These are phyloP conservation scores for Bambusicola thoracicus DNA, from an alignment of 2,113 vertebrate species.

Conservation along the genomic window DNA sequence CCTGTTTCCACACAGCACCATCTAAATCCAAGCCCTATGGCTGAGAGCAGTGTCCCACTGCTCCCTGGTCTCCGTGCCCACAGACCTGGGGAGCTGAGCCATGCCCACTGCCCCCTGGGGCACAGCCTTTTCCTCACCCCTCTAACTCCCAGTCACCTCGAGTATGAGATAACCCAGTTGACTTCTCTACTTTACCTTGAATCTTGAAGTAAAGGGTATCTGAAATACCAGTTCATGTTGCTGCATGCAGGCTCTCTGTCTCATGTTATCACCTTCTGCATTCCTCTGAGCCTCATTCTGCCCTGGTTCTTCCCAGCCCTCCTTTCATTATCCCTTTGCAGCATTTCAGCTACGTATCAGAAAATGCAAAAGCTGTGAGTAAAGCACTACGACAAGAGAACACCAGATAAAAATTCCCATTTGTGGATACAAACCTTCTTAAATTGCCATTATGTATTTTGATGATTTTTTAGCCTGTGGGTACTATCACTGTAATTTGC, in stretches of 20 bases:
- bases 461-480: slow-evolving; percentile 81
- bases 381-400: slow-evolving; percentile 71
- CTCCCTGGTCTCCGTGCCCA: background rate
- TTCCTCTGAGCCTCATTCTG: background rate
- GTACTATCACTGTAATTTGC: slow-evolving; percentile 78
- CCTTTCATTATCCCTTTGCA: slow-evolving; percentile 17
- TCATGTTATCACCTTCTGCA: background rate
- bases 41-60: background rate
- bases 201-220: background rate
- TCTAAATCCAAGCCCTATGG: background rate
- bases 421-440: slow-evolving; percentile 75
- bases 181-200: background rate
- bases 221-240: background rate
- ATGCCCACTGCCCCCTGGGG: background rate
- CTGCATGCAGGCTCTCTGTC: background rate
- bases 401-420: slow-evolving; percentile 72
- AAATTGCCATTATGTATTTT: slow-evolving; percentile 81
- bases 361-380: slow-evolving; percentile 56
- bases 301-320: background rate
- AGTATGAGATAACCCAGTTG: background rate
- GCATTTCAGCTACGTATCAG: slow-evolving; percentile 44
- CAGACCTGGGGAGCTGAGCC: background rate
- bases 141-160: background rate
- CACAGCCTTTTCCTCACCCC: background rate
- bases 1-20: background rate